These are phyloP conservation scores for Nyleta sp. DNA, from an alignment of 2,888 invertebrate genomes.

Conservation along the genomic window DNA sequence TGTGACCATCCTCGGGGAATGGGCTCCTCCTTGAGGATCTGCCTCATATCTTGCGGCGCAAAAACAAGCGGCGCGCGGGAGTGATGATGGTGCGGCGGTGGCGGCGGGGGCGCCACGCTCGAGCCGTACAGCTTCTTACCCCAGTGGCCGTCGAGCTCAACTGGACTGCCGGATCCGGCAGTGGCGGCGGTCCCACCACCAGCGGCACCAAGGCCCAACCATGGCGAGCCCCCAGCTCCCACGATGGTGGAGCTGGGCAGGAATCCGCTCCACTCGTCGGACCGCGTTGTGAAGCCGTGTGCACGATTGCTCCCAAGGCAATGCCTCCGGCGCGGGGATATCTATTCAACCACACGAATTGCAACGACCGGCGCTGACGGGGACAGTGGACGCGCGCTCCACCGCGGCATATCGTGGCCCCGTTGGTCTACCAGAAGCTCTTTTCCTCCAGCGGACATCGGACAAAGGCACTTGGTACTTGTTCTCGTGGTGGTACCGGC, in stretches of 20 bases:
- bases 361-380: too few species aligned
- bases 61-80: slow-evolving; percentile 80
- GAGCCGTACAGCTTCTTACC: slow-evolving; percentile 80
- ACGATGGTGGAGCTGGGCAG: slow-evolving; percentile 82
- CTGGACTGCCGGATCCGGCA: slow-evolving; percentile 80
- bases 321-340: slow-evolving; percentile 22
- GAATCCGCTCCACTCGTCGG: slow-evolving; percentile 82
- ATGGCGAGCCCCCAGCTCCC: slow-evolving; percentile 82
- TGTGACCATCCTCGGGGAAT: slow-evolving; percentile 81
- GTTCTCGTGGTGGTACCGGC: too few species aligned
- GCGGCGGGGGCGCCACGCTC: slow-evolving; percentile 80
- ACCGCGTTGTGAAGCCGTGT: slow-evolving; percentile 82
- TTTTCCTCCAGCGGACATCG: not conserved
- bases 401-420: too few species aligned
- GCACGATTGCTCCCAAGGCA: slow-evolving; percentile 74
- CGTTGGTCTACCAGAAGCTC: too few species aligned
- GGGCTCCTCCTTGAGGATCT: slow-evolving; percentile 81
- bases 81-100: slow-evolving; percentile 80
- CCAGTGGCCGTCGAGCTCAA: slow-evolving; percentile 81
- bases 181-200: slow-evolving; percentile 79
- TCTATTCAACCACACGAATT: slow-evolving; percentile 57
- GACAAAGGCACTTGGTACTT: too few species aligned
- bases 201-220: slow-evolving; percentile 80
- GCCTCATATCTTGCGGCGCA: slow-evolving; percentile 81
- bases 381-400: too few species aligned